Base-by-base conservation (phyloP, 92 coral and sea anemone genomes). In the Epizoanthus fatuus region DNA sequence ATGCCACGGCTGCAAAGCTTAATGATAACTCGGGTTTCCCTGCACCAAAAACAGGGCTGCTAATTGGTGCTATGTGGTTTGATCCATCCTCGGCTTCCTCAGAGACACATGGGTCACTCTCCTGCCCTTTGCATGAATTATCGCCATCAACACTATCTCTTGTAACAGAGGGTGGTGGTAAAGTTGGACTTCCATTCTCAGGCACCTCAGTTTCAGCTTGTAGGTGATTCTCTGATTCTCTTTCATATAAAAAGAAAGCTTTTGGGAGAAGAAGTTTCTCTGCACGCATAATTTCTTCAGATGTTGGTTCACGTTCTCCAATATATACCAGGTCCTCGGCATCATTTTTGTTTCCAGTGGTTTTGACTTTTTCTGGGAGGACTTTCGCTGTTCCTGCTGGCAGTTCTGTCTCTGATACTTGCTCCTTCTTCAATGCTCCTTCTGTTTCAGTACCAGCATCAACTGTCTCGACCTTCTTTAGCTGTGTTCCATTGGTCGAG, bases 231-330 rank as follows among this genome's bases (percentile, higher is more conserved):
- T 19, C 72, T 16, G 80, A 70, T 59, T 84, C 53, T 86, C 93
- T 78, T 64, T 87, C 86, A 62, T 63, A 87, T 25, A 91, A 78
- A 59, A 49, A 91, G 67, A 91, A 91, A 3, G 80, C 74, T 29
- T 75, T 74, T 17, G 94, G 94, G 5, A 91, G 91, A 44, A 91
- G 91, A 62, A 91, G 83, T 47, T 57, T 55, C 54, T 83, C 76
- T 35, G 94, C 94, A n/a, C 91, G 94, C 17, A 53, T 69, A 19
- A 88, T 56, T 63, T 91, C 89, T 45, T 87, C 91, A 59, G 59
- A 55, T 20, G 89, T 91, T 15, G 94, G 94, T 72, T 87, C 86
- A 40, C 75, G 9, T 32, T 83, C 91, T 75, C 39, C 37, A 44
- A 74, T 74, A 68, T 83, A 74, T 14, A 68, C 37, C 9, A 84